Conservation (phyloP, 2,888 invertebrate species). For the Iphiclides podalirius region DNA sequence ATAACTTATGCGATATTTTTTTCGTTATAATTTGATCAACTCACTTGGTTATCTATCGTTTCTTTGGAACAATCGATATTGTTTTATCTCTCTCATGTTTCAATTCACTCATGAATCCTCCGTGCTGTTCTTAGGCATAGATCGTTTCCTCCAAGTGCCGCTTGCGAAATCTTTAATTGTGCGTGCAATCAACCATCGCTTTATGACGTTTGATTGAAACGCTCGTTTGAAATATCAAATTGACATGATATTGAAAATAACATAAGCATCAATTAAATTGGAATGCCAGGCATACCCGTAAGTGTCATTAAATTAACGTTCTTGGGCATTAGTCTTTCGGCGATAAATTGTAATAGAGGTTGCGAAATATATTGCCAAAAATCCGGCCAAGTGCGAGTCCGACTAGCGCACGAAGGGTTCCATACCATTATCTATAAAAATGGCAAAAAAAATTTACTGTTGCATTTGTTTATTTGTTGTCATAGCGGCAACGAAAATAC, state of each 20-base stretch:
- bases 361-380: no score
- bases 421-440: no score
- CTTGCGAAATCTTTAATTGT: slow-evolving; percentile 2
- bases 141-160: neutral
- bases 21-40: slow-evolving; percentile 2
- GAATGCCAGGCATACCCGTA: no score
- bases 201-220: slow-evolving; percentile 13
- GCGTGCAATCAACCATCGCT: slow-evolving; percentile 10
- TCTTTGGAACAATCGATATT: slow-evolving; percentile 4
- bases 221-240: neutral
- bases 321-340: neutral
- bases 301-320: no score
- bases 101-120: slow-evolving; percentile 1
- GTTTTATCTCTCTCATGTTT: slow-evolving; percentile 17
- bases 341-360: no score
- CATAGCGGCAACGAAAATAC: no score
- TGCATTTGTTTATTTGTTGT: no score
- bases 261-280: no score
- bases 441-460: neutral
- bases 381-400: no score
- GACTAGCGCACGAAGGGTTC: no score
- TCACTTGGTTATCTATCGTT: slow-evolving; percentile 16
- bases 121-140: neutral
- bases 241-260: neutral
- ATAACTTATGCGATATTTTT: no score